Evolutionary conservation across 2,797 vertebrate genomes (phyloP).

Genomic region (Caiman crocodilus): DNA sequence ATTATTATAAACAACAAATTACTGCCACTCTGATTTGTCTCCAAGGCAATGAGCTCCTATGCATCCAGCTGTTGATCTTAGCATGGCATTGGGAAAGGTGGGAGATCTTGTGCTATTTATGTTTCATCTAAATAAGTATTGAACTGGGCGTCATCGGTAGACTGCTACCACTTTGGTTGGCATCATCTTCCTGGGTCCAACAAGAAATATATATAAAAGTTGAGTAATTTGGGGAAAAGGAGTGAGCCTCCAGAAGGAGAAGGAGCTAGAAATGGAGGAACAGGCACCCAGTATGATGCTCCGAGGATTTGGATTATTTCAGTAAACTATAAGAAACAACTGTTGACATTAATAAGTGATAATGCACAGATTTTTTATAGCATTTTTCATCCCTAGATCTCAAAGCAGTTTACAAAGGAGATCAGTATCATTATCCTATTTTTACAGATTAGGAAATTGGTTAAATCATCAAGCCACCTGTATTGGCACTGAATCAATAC

Average conservation of each 20-base stretch:
- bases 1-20: not conserved
- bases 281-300: not conserved
- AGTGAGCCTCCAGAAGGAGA: not conserved
- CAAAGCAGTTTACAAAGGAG: not conserved
- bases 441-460: not conserved
- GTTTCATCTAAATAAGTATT: not conserved
- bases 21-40: not conserved
- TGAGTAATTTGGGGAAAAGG: not conserved
- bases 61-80: not conserved
- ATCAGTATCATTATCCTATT: not conserved
- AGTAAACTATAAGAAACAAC: not conserved
- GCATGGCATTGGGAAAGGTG: not conserved
- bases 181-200: not conserved
- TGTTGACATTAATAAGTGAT: not conserved
- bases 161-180: not conserved
- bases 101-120: not conserved
- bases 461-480: not conserved
- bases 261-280: not conserved
- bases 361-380: not conserved
- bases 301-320: not conserved
- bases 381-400: not conserved
- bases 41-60: not conserved
- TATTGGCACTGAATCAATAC: not conserved
- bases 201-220: rapidly evolving
- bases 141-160: not conserved